Evolutionary conservation across 2,888 invertebrate species (phyloP).

Genomic region (Ornithoptera priamus): DNA sequence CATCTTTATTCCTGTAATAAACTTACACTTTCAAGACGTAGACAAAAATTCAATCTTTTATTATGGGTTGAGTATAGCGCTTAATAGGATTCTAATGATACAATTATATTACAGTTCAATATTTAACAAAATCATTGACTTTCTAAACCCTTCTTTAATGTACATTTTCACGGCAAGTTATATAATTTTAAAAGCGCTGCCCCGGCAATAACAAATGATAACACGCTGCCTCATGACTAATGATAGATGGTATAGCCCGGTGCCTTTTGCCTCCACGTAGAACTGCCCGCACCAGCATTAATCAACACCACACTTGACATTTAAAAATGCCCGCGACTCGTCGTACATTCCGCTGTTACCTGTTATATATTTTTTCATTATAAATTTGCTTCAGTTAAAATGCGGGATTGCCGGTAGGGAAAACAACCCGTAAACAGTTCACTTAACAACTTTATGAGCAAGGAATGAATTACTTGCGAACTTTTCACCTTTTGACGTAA

Average conservation of each 20-base stretch:
- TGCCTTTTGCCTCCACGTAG: constrained; percentile 8
- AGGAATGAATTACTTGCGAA: constrained; percentile 26
- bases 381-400: neutral
- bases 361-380: constrained; percentile 1
- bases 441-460: constrained; percentile 19
- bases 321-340: constrained; percentile 20
- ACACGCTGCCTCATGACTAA: constrained; percentile 17
- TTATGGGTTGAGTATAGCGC: too few relatives aligned
- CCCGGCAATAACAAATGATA: constrained; percentile 23
- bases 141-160: neutral
- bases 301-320: constrained; percentile 16
- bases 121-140: neutral
- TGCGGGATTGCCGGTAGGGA: neutral
- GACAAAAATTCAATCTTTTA: too few relatives aligned
- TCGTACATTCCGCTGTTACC: neutral
- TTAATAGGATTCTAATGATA: too few relatives aligned
- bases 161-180: constrained; percentile 3
- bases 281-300: constrained; percentile 12
- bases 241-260: constrained; percentile 7
- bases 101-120: neutral
- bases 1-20: too few relatives aligned
- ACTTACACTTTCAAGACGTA: too few relatives aligned
- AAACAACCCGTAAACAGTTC: constrained; percentile 18
- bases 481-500: constrained; percentile 30
- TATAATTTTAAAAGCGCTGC: constrained; percentile 13